phyloP scores from a whole-genome alignment of 2,888 invertebrate species.

The Nephrotoma appendiculata region DNA sequence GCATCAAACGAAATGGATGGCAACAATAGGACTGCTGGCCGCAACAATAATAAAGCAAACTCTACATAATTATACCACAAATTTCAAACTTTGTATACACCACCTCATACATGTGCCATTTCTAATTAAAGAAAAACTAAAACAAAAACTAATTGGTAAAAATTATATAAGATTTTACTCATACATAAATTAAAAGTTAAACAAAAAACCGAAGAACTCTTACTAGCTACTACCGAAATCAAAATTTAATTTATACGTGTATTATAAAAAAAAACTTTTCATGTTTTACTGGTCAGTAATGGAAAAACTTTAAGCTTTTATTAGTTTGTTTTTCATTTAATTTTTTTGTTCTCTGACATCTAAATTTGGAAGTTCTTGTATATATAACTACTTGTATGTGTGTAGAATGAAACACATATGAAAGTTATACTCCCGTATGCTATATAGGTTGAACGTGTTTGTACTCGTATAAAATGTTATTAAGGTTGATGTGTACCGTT shows the following conservation, averaged over 20 bases:
- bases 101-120: not conserved
- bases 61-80: no score
- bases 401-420: not conserved
- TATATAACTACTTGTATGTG: no score
- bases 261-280: not conserved
- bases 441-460: not conserved
- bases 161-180: not conserved
- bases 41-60: no score
- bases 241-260: not conserved
- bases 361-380: not conserved
- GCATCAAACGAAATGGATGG: no score
- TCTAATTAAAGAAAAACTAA: not conserved
- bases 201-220: not conserved
- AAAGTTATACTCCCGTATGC: not conserved
- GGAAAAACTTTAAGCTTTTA: not conserved
- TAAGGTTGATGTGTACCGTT: not conserved
- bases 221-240: not conserved
- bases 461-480: not conserved
- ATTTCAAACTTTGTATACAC: no score
- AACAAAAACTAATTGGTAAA: not conserved
- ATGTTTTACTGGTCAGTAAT: not conserved
- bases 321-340: not conserved
- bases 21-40: no score
- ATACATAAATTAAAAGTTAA: not conserved
- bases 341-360: not conserved